Base-by-base conservation (phyloP, 2,113 vertebrate species). In the Oplegnathus fasciatus region DNA sequence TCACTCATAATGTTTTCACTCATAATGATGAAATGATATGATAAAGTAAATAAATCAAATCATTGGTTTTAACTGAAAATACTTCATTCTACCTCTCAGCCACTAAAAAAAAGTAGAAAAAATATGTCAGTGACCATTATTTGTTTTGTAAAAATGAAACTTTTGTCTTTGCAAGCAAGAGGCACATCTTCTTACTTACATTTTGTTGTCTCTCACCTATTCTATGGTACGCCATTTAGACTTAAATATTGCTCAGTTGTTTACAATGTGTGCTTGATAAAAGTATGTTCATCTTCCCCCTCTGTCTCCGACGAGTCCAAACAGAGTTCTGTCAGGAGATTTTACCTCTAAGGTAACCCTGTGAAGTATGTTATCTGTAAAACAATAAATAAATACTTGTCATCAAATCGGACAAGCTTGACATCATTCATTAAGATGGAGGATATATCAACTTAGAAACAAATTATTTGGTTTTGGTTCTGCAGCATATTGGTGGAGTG, bases 11-110 rank as follows among this genome's bases (percentile, higher is more conserved):
- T 92, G 90, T 90, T 94, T 95, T 89, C 88, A 80, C 91, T 90
- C 90, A 91, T 91, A 69, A 88, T 86, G 93, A 92, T 89, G 83
- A 90, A 90, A 88, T 92, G 87, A 90, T 94, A 86, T 86, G 86
- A 92, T 87, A 82, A 85, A 86, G 82, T 92, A 84, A 89, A 89
- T 92, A 81, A 93, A 93, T 91, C 84, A 86, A 92, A 91, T 85
- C 85, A 87, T 91, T 91, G 94, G 90, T 85, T 89, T 88, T 70
- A 37, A 80, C 89, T 85, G 91, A 93, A 93, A 95, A 86, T 93
- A 91, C 93, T 87, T 92, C 89, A 96, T 96, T 89, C 97, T 98
- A 97, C 97, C 97, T 98, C 97, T 97, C 93, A 86, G 30, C 93
- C 96, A 95, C 92, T 91, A 88, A 91, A 92, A 94, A 84, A 90